Evolutionary conservation across 2,797 vertebrate species (phyloP).

Genomic region (Decapterus maruadsi): DNA sequence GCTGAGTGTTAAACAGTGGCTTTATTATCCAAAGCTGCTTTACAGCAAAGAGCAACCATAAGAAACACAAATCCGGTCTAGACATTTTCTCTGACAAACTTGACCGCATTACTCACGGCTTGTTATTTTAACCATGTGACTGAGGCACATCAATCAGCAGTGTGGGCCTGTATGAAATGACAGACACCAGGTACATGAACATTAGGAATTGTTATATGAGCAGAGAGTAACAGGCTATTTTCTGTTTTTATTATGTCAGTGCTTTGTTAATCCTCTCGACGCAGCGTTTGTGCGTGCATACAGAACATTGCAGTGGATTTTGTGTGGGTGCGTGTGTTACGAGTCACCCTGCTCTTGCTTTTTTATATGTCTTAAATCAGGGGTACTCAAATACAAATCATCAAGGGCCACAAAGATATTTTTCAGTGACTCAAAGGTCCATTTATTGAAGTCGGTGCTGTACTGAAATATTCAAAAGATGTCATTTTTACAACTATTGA

Average conservation of each 20-base stretch:
- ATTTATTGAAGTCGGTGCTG: no score
- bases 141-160: constrained; percentile 1
- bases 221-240: constrained; percentile 5
- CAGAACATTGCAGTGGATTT: constrained; percentile 1
- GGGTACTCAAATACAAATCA: no score
- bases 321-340: background rate
- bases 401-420: no score
- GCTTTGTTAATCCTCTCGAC: background rate
- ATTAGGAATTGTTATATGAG: background rate
- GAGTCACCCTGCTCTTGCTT: constrained; percentile 1
- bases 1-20: background rate
- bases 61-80: constrained; percentile 64
- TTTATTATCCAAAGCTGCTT: constrained; percentile 47
- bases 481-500: no score
- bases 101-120: constrained; percentile 39
- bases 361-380: background rate
- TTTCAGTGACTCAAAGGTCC: no score
- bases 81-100: constrained; percentile 61
- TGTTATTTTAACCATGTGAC: constrained; percentile 6
- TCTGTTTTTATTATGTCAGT: constrained; percentile 17
- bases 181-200: background rate
- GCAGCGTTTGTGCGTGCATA: background rate
- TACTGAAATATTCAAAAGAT: no score
- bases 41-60: background rate
- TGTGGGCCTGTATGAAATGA: background rate